A percentile compares a stretch with the other conserved stretches of the same genome.
Conservation (phyloP, 2,113 vertebrate genomes). For the Fukomys damarensis region DNA sequence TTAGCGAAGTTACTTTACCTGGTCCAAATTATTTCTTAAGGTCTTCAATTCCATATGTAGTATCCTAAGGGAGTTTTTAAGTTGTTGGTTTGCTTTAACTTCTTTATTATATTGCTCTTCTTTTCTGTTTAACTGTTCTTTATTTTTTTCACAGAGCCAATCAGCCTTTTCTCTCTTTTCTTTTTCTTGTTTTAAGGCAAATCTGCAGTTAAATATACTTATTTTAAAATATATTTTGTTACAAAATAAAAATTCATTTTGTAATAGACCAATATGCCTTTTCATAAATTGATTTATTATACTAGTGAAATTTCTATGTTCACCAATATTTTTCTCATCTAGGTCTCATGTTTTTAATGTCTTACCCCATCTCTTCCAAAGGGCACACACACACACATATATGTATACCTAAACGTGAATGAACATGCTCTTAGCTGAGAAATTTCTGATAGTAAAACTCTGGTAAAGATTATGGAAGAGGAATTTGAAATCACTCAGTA, state of each 20-base stretch:
- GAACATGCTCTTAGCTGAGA: background rate
- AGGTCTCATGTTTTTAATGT: slow-evolving; percentile 7
- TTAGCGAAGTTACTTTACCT: slow-evolving; percentile 83
- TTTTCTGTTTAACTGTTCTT: slow-evolving; percentile 89
- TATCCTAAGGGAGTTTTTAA: slow-evolving; percentile 86
- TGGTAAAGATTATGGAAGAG: background rate
- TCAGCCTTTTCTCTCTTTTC: slow-evolving; percentile 90
- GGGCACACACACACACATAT: no score
- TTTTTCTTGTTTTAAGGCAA: slow-evolving; percentile 93
- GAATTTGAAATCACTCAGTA: background rate
- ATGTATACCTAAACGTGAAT: background rate
- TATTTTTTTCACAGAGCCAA: slow-evolving; percentile 88
- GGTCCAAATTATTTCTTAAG: slow-evolving; percentile 87
- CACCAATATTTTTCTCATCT: background rate
- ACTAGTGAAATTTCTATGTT: background rate
- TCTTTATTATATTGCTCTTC: slow-evolving; percentile 91
- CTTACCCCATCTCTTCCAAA: background rate
- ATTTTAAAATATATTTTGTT: slow-evolving; percentile 33
- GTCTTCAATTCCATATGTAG: slow-evolving; percentile 90
- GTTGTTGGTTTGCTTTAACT: slow-evolving; percentile 88
- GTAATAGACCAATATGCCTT: background rate
- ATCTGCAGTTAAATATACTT: slow-evolving; percentile 85
- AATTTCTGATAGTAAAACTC: background rate
- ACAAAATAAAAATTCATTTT: background rate
- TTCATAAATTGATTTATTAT: background rate